Evolutionary conservation across 2,888 invertebrate genomes (phyloP), one percentile per base, ranked within the genome.

Genomic region (Hydroisotoma schaefferi): DNA sequence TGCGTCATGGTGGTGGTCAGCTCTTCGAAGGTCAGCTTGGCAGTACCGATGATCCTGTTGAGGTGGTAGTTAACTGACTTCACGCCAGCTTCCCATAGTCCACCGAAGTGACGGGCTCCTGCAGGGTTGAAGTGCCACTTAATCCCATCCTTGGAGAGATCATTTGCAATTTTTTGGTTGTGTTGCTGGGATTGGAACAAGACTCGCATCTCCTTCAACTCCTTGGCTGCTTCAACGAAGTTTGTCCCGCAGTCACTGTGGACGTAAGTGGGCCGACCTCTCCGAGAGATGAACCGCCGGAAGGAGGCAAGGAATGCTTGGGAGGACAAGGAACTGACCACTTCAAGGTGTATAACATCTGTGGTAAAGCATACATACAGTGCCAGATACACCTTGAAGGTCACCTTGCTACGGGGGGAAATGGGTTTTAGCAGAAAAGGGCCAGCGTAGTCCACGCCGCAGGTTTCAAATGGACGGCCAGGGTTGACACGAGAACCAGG

Each of bases 101-200:
- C 75, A 2, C 76, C 75, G 44, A 74, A 74, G 54, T 77, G 74
- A 1, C 75, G 74, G 3, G 74, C 69, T 25, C 59, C 58, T 2
- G 75, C 74, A 3, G 76, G 75, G 20, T 69, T 74, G 51, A 76
- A 78, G 29, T 75, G 68, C 75, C 76, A 77, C 2, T 61, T 46
- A 8, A 73, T 71, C 1, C 63, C 61, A 4, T 69, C 57, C 5
- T 51, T 55, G 0, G 67, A 48, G n/a, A 72, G 0, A 25, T 55
- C 15, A 2, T 53, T 44, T 3, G 18, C 2, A 1, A 55, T 20
- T 2, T 8, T n/a, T 20, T 43, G 2, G 28, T 49, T 27, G 10
- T 37, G 22, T 2, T 23, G 20, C 1, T 27, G 43, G 27, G 2
- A 58, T 8, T 22, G 56, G 10, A 49, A 55, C 22, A 25, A 48